A percentile compares a stretch with the other conserved stretches of the same genome.
Evolutionary conservation across 2,888 invertebrate genomes (phyloP).

Genomic region (Apeira syringaria): DNA sequence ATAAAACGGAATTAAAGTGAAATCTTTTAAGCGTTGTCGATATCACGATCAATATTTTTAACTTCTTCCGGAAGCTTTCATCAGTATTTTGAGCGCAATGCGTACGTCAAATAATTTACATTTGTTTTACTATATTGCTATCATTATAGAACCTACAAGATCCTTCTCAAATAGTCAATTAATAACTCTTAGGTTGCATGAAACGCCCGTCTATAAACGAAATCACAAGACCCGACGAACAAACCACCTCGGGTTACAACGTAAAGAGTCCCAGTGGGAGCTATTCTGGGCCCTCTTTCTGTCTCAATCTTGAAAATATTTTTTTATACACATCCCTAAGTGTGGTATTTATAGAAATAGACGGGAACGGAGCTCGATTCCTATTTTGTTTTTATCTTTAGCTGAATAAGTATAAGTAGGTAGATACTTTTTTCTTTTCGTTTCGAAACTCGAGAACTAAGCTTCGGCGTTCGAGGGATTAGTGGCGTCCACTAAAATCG

Average conservation of each 20-base stretch:
- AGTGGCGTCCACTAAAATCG: constrained; percentile 32
- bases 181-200: constrained; percentile 9
- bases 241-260: constrained; percentile 49
- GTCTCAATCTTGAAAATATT: constrained; percentile 59
- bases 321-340: constrained; percentile 58
- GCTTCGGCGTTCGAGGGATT: constrained; percentile 26
- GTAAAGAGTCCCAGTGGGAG: constrained; percentile 77
- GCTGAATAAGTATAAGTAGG: constrained; percentile 39
- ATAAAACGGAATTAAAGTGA: too few relatives aligned
- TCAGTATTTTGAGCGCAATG: too few relatives aligned
- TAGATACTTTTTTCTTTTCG: constrained; percentile 25
- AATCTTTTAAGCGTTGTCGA: too few relatives aligned
- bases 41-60: too few relatives aligned
- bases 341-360: constrained; percentile 78
- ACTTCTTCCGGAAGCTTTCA: too few relatives aligned
- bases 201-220: constrained; percentile 7
- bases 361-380: constrained; percentile 57
- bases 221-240: constrained; percentile 12
- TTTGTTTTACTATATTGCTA: too few relatives aligned
- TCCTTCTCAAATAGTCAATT: constrained; percentile 15
- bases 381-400: constrained; percentile 52
- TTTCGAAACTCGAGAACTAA: constrained; percentile 25
- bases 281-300: constrained; percentile 75
- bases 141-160: neutral
- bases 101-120: too few relatives aligned